Conservation (phyloP, 2,797 vertebrate species). For the Loris lydekkerianus region DNA sequence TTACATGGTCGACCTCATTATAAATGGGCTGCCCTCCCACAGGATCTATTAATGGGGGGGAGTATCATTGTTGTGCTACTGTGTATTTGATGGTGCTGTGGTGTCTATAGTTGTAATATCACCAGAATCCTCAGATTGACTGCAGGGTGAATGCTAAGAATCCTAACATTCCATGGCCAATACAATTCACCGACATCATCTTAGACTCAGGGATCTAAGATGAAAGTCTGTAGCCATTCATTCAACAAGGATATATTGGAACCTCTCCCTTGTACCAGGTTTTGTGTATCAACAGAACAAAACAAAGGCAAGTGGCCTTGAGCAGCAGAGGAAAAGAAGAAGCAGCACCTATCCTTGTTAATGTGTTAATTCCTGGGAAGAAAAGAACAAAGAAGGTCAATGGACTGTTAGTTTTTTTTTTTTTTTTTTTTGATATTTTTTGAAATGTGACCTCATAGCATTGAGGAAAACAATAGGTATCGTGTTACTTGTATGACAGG, state of each 20-base stretch:
- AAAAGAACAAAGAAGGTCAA: neutral
- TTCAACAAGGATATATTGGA: neutral
- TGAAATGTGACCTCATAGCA: neutral
- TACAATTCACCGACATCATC: neutral
- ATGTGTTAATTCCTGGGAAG: neutral
- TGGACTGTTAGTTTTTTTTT: neutral
- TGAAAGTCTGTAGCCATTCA: fast-evolving
- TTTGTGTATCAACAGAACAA: neutral
- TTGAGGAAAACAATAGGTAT: neutral
- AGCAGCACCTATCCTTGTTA: fast-evolving
- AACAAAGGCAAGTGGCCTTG: neutral
- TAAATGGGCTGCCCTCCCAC: too few relatives aligned
- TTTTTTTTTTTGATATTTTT: neutral
- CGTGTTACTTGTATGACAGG: neutral
- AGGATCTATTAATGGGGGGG: too few relatives aligned
- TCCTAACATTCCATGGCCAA: neutral
- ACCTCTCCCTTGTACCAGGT: fast-evolving
- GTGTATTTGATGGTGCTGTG: fast-evolving
- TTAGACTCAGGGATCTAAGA: neutral
- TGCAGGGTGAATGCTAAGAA: neutral
- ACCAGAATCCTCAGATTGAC: too few relatives aligned
- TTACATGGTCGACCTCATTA: neutral
- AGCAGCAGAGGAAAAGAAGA: neutral
- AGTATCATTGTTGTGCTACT: fast-evolving
- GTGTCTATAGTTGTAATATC: fast-evolving